Base-by-base conservation (phyloP, 1,140 invertebrate genomes). In the Nephila pilipes region DNA sequence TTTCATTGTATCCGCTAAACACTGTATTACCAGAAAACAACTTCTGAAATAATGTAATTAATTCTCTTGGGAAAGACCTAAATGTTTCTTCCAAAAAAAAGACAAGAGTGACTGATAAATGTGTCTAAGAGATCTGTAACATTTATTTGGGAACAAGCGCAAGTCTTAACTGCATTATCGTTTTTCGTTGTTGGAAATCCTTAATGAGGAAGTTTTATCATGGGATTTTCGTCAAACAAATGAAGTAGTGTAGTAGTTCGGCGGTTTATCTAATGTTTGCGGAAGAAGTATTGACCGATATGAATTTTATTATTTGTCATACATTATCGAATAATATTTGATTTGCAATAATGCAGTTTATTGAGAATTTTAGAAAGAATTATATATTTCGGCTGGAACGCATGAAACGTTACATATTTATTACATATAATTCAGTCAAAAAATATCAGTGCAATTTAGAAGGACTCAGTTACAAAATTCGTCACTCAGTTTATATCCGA, bases 161-260 rank as follows among this genome's bases (percentile, higher is more conserved):
- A 69, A 25, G 22, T 65, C 63, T 14, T 0, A 69, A 25, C 25
- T 69, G 22, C 25, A 16, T 22, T 25, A 12, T 69, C 12, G 22
- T 25, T 8, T 69, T 69, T 22, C n/a, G n/a, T n/a, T 4, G 63
- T 25, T 29, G 12, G 10, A 22, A 29, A 12, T 25, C 14, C 29
- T 29, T 32, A 69, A 69, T 69, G 63, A 29, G n/a, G 29, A 25
- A 69, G n/a, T n/a, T 69, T 29, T 69, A 69, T 69, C 63, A 69
- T 69, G 22, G 63, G 63, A 69, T 69, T 69, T 69, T 0, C 25
- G 0, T 0, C 14, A n/a, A 1, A 69, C 8, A 3, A 25, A 25
- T 32, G 16, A 69, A 69, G 29, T 0, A 25, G n/a, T 25, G 10
- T 14, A 14, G 63, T 69, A 69, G 29, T 69, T 69, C 63, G 14